A percentile compares a stretch with the other conserved stretches of the same genome.
Conservation (phyloP, 2,797 vertebrate genomes). For the Schizopygopsis pylzovi region DNA sequence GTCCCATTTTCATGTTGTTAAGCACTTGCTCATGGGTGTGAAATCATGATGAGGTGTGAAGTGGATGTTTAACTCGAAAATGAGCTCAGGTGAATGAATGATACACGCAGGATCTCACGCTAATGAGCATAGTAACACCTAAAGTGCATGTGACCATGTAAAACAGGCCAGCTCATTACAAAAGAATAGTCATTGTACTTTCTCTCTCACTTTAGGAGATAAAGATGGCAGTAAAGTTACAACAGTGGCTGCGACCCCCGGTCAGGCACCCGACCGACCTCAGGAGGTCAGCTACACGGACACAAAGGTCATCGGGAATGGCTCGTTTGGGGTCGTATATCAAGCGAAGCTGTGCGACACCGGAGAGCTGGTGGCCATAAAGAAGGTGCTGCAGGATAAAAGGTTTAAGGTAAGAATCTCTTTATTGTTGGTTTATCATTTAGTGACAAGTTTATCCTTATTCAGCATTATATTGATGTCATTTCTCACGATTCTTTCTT, state of each 20-base stretch:
- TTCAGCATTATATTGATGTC: not conserved
- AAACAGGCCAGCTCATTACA: not conserved
- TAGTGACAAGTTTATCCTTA: not conserved
- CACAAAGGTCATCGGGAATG: conserved; percentile 98
- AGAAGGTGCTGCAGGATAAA: conserved; percentile 99
- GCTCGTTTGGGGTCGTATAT: conserved; percentile 98
- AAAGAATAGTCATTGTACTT: not conserved
- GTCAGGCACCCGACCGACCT: conserved; percentile 95
- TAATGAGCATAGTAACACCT: conserved; percentile 1
- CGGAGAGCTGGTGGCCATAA: conserved; percentile 97
- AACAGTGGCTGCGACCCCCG: conserved; percentile 96
- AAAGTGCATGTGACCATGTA: not conserved
- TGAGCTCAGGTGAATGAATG: not conserved
- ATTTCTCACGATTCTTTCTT: not conserved
- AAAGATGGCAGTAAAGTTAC: conserved; percentile 99
- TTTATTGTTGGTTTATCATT: not conserved
- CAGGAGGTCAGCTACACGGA: conserved; percentile 99
- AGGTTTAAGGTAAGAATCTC: conserved; percentile 92
- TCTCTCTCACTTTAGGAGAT: conserved; percentile 80
- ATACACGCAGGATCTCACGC: not conserved
- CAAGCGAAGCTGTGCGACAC: conserved; percentile 98
- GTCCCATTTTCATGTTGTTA: conserved; percentile 40
- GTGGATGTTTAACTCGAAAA: conserved; percentile 13
- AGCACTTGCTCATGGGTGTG: not conserved
- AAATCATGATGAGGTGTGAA: conserved; percentile 22